Evolutionary conservation across 2,888 invertebrate species (phyloP), one percentile per base, ranked within the genome.

Genomic region (Yponomeuta sedellus): DNA sequence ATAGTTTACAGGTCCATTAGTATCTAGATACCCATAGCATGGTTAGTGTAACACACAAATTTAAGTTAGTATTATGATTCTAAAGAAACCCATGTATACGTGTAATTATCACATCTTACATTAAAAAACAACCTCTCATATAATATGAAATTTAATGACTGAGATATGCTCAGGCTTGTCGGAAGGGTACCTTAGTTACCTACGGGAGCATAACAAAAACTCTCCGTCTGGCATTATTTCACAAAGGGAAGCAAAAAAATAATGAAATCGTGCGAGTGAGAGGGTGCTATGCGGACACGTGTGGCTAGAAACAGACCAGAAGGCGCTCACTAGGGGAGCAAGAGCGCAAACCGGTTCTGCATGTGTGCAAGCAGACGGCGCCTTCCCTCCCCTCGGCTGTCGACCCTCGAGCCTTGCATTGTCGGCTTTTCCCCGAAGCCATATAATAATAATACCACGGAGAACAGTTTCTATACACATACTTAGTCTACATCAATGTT

Each of bases 311-410:
- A 79, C 82, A 82, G 83, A 82, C 81, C 73, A 72, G 74, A 76
- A 75, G 76, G 80, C 83, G 78, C 80, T 80, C 82, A 84, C 82
- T 82, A 84, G 87, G 87, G 87, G 86, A 88, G 86, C 83, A 77
- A 75, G 83, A 84, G 80, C 85, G 83, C 83, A 80, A 88, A 88
- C 89, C 88, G 88, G 90, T 87, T 87, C 88, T 88, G 87, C 88
- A 88, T 87, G 89, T 86, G 88, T 87, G 88, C 86, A 86, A 78
- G 73, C 77, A 73, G 81, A 79, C 80, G 80, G 85, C 80, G 82
- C 82, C 80, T 81, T 81, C 86, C 86, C 84, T 79, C 85, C 86
- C 86, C 87, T 81, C 86, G 81, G 81, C 78, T 83, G 83, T 79
- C 88, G 88, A 86, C 86, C 87, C 85, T 86, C 85, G 77, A 84